Conservation (phyloP, 2,888 invertebrate genomes). For the Idaea straminata region DNA sequence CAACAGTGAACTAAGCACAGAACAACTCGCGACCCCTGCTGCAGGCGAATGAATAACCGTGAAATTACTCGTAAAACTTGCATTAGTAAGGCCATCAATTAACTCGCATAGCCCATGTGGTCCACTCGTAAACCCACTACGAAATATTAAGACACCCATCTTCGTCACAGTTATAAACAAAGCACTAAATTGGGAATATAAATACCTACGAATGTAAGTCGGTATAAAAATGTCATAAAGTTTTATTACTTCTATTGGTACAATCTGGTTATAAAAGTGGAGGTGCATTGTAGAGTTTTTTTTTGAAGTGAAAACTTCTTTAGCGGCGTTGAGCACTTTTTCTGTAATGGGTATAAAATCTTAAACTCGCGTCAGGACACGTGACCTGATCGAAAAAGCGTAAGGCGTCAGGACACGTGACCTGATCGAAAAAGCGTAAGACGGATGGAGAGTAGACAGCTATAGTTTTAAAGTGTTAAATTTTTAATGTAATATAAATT, state of each 20-base stretch:
- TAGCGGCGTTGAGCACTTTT: too few relatives aligned
- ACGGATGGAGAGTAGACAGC: too few relatives aligned
- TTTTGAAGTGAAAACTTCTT: too few relatives aligned
- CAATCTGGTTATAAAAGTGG: too few relatives aligned
- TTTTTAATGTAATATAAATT: too few relatives aligned
- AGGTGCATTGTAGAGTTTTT: too few relatives aligned
- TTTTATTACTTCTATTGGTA: constrained; percentile 18
- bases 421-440: too few relatives aligned
- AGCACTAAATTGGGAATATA: constrained; percentile 60
- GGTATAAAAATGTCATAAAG: constrained; percentile 42
- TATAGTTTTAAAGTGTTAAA: too few relatives aligned
- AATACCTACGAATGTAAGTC: constrained; percentile 39
- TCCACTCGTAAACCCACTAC: constrained; percentile 60
- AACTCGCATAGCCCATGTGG: constrained; percentile 64
- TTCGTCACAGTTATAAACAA: constrained; percentile 50
- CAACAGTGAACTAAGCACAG: background rate
- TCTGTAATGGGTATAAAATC: too few relatives aligned
- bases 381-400: too few relatives aligned
- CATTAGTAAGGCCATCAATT: constrained; percentile 70
- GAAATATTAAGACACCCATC: constrained; percentile 49
- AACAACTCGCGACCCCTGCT: constrained; percentile 47
- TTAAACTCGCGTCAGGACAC: too few relatives aligned
- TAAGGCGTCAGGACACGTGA: too few relatives aligned
- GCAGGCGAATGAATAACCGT: constrained; percentile 67
- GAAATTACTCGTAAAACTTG: constrained; percentile 76